Evolutionary conservation across 2,797 vertebrate genomes (phyloP).

Genomic region (Tenualosa ilisha): DNA sequence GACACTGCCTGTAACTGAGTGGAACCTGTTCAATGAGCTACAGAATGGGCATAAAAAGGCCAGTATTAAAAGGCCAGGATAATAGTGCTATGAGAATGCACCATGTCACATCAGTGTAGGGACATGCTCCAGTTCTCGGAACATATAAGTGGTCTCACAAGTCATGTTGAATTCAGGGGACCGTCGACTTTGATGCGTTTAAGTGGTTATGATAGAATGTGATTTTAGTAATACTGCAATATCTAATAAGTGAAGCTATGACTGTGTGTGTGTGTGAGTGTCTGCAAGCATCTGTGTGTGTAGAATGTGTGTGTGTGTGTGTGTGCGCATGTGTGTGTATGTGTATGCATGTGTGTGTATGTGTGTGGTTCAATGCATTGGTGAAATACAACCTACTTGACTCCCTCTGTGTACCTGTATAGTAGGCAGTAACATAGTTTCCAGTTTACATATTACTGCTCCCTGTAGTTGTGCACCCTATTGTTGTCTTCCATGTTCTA

Average conservation of each 20-base stretch:
- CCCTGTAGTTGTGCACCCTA: neutral
- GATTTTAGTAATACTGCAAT: neutral
- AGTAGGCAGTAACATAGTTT: neutral
- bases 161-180: neutral
- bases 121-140: neutral
- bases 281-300: neutral
- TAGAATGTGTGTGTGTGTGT: neutral
- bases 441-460: neutral
- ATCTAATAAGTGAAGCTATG: neutral
- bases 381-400: neutral
- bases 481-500: neutral
- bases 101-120: neutral
- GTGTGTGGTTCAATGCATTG: neutral
- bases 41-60: neutral
- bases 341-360: neutral
- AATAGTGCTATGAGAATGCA: neutral
- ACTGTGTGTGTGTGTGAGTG: neutral
- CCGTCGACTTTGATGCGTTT: neutral
- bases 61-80: neutral
- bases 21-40: neutral
- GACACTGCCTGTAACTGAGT: neutral
- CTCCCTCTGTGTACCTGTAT: neutral
- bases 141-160: neutral
- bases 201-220: neutral
- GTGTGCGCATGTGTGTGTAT: neutral